phyloP scores from a whole-genome alignment of 2,888 invertebrate species.

The Microctonus hyperodae region DNA sequence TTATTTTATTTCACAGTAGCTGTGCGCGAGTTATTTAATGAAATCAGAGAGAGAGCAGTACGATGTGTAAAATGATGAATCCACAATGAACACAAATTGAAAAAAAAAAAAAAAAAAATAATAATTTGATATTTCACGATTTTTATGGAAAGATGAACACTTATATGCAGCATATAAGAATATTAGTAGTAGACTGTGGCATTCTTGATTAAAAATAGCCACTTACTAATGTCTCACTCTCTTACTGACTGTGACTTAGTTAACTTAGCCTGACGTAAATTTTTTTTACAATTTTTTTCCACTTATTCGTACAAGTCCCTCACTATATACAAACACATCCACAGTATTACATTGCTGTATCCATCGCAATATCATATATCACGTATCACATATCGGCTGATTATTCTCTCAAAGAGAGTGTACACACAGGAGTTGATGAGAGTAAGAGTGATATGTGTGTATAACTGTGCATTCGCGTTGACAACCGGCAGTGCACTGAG shows the following conservation, averaged over 20 bases:
- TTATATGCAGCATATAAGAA: neutral
- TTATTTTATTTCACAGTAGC: neutral
- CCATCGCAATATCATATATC: conserved; percentile 2
- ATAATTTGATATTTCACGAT: neutral
- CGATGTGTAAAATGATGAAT: neutral
- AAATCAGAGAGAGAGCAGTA: neutral
- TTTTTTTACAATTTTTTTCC: neutral
- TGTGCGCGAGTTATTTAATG: neutral
- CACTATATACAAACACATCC: neutral
- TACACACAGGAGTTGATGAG: neutral
- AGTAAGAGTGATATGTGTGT: conserved; percentile 2
- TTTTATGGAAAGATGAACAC: neutral
- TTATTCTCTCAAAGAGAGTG: conserved; percentile 10
- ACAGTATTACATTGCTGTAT: conserved; percentile 7
- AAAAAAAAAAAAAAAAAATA: neutral
- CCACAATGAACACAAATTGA: no score
- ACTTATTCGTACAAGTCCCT: neutral
- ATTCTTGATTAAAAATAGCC: conserved; percentile 10
- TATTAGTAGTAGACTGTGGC: neutral
- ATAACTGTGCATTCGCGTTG: conserved; percentile 46
- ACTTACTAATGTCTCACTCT: conserved; percentile 6
- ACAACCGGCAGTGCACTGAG: conserved; percentile 57
- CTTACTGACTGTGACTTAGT: conserved; percentile 3
- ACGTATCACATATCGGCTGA: conserved; percentile 28
- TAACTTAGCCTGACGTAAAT: neutral